Evolutionary conservation across 2,888 invertebrate genomes (phyloP).

Genomic region (Resseliella maxima): DNA sequence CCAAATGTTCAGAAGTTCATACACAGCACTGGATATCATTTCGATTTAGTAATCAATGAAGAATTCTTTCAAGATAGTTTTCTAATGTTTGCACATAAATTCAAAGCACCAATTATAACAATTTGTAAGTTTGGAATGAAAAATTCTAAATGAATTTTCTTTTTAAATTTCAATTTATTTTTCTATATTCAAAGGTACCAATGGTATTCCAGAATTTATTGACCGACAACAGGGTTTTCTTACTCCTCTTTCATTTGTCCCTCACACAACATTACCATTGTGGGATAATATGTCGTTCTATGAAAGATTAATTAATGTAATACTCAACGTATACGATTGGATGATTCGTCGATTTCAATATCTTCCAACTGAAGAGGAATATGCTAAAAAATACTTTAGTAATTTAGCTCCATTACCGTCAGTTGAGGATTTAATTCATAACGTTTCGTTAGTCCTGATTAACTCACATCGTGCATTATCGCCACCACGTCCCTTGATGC

Average conservation of each 20-base stretch:
- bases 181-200: slow-evolving; percentile 60
- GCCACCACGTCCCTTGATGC: slow-evolving; percentile 67
- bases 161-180: too few relatives aligned
- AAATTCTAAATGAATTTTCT: too few relatives aligned
- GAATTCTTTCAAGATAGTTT: neutral
- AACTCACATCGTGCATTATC: slow-evolving; percentile 70
- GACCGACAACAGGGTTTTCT: slow-evolving; percentile 66
- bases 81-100: neutral
- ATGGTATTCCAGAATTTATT: slow-evolving; percentile 67
- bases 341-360: neutral
- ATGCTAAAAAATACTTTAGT: neutral
- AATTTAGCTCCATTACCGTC: slow-evolving; percentile 64
- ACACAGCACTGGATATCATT: slow-evolving; percentile 62
- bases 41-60: slow-evolving; percentile 59
- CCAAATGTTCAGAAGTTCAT: slow-evolving; percentile 34
- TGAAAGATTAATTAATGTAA: slow-evolving; percentile 66
- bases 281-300: slow-evolving; percentile 67
- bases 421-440: slow-evolving; percentile 68
- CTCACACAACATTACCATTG: slow-evolving; percentile 65
- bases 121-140: slow-evolving; percentile 64
- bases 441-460: slow-evolving; percentile 68
- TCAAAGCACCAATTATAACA: neutral
- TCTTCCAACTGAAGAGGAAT: neutral
- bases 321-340: slow-evolving; percentile 64
- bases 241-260: slow-evolving; percentile 66